Evolutionary conservation across 1,140 invertebrate genomes (phyloP), one percentile per base, ranked within the genome.

Genomic region (Metaphire vulgaris): DNA sequence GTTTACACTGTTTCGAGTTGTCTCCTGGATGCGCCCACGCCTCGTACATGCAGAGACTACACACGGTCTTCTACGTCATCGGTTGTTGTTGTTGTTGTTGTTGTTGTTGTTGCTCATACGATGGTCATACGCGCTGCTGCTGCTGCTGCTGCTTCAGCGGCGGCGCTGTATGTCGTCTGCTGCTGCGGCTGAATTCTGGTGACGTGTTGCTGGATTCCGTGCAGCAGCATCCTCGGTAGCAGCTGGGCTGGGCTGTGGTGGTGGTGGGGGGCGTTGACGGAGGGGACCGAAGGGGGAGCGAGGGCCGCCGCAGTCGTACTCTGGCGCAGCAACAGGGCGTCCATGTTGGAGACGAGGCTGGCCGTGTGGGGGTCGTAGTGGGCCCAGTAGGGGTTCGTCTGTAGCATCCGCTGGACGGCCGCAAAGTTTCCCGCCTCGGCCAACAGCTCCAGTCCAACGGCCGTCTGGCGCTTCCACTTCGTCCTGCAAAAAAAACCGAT

Each of bases 381-480:
- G 26, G 89, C 86, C 89, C 89, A 90, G 79, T 93, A 92, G 87
- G 89, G 84, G 70, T 87, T 87, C 83, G 88, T 85, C 31, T 94
- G 93, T 83, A 98, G 93, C 77, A 99, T 89, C 75, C 96, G 89
- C 86, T 99, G 96, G 79, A 98, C 93, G 1, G 96, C 96, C 0
- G 95, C 95, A 85, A 96, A 96, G 87, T 98, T 98, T 2, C 95
- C 95, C 0, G 95, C 94, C 85, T 99, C 97, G 0, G 95, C 93
- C 74, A 99, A 87, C 28, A 99, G 89, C 85, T 99, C 97, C 78
- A 98, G 87, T 0, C 96, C 96, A 0, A 99, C 96, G 0, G 96
- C 95, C 1, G 96, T 97, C 87, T 99, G 97, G 2, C 97, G 90
- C 86, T 99, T 99, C 97, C 97, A 99, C 89, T 99, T 99, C 81